A percentile compares a stretch with the other conserved stretches of the same genome.
phyloP scores from a whole-genome alignment of 2,113 vertebrate genomes.

The Falco punctatus region DNA sequence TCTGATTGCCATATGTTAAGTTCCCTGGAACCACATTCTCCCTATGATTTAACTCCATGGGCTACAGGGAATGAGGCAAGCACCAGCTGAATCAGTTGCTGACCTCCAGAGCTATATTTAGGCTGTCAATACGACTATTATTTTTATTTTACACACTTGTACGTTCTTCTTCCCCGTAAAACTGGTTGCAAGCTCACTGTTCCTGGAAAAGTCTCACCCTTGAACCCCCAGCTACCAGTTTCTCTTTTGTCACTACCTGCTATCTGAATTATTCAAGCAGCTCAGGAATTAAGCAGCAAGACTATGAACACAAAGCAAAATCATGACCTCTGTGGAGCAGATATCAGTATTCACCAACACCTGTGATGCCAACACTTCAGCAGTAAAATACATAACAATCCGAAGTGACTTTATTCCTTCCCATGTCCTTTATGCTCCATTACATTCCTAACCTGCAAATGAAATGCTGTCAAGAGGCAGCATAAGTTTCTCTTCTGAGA shows the following conservation, averaged over 20 bases:
- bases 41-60: slow-evolving; percentile 13
- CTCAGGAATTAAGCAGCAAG: neutral
- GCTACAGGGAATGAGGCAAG: slow-evolving; percentile 10
- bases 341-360: neutral
- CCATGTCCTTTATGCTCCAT: neutral
- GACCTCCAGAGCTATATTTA: slow-evolving; percentile 18
- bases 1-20: slow-evolving; percentile 38
- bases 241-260: neutral
- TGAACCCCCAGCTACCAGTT: neutral
- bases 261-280: neutral
- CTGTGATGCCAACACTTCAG: neutral
- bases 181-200: neutral
- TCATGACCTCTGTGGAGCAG: neutral
- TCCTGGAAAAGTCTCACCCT: neutral
- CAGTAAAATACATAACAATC: neutral
- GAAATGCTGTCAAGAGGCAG: neutral
- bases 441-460: neutral
- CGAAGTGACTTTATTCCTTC: neutral
- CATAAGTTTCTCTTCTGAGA: neutral
- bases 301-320: neutral
- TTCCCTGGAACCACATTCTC: neutral
- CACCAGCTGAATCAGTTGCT: neutral
- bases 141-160: neutral
- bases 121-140: neutral
- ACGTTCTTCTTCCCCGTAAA: neutral